These are phyloP conservation scores for Thymallus thymallus DNA, from an alignment of 2,113 vertebrate genomes.

Conservation along the genomic window DNA sequence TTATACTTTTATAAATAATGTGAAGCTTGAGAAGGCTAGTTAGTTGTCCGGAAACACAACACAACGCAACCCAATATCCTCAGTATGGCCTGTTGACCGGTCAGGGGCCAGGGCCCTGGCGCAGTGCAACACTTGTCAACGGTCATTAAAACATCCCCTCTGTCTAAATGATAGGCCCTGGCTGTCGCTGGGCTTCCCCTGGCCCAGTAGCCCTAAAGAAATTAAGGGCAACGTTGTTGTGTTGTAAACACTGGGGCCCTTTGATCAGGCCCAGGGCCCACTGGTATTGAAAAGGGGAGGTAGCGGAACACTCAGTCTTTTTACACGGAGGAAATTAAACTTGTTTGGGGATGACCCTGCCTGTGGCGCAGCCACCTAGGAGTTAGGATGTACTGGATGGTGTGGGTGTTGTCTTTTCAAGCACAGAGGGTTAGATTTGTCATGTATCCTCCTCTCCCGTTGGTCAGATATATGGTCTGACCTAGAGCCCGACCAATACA, in stretches of 20 bases:
- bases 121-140: slow-evolving; percentile 49
- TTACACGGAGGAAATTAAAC: slow-evolving; percentile 62
- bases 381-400: slow-evolving; percentile 50
- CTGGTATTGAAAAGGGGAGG: slow-evolving; percentile 45
- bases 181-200: slow-evolving; percentile 32
- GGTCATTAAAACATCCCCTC: slow-evolving; percentile 66
- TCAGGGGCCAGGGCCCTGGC: slow-evolving; percentile 11
- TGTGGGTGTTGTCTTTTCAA: slow-evolving; percentile 58
- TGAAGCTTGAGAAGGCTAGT: not conserved
- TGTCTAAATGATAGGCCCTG: slow-evolving; percentile 62
- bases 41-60: not conserved
- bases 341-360: slow-evolving; percentile 26
- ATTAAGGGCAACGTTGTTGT: slow-evolving; percentile 26
- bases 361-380: not conserved
- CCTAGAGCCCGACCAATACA: too few species aligned
- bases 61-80: not conserved
- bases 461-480: too few species aligned
- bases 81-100: slow-evolving; percentile 33
- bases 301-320: slow-evolving; percentile 45
- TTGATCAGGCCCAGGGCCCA: slow-evolving; percentile 55
- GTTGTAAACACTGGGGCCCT: slow-evolving; percentile 46
- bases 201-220: slow-evolving; percentile 20
- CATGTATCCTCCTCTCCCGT: slow-evolving; percentile 13
- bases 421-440: slow-evolving; percentile 58
- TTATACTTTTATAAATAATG: too few species aligned